Conservation (phyloP, 1,140 invertebrate species). For the Notospermus geniculatus region DNA sequence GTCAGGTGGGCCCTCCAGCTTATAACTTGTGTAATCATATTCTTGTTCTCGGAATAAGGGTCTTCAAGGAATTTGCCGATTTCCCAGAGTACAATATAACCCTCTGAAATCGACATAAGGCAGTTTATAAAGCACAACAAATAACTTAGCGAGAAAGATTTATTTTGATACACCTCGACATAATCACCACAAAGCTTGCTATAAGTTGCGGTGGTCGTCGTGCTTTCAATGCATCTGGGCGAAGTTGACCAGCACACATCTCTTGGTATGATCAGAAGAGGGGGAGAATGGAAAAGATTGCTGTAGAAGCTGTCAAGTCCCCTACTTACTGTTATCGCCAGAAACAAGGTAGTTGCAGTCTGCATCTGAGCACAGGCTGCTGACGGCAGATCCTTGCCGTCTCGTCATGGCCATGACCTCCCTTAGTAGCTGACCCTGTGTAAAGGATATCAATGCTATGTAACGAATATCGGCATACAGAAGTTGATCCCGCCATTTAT, state of each 20-base stretch:
- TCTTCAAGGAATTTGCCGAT: conserved; percentile 44
- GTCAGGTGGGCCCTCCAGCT: conserved; percentile 49
- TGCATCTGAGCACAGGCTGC: conserved; percentile 40
- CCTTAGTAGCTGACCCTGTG: conserved; percentile 40
- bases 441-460: not conserved
- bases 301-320: no score
- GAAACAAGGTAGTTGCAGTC: conserved; percentile 45
- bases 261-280: no score
- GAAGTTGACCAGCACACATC: no score
- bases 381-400: conserved; percentile 39
- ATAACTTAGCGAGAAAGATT: no score
- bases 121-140: no score
- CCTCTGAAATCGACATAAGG: conserved; percentile 34
- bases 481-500: conserved; percentile 31
- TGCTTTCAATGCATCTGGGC: no score
- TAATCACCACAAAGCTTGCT: no score
- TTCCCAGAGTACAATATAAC: conserved; percentile 50
- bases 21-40: conserved; percentile 41
- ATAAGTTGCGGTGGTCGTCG: no score
- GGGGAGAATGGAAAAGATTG: no score
- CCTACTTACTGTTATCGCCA: conserved; percentile 46
- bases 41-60: conserved; percentile 27
- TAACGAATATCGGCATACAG: conserved; percentile 20
- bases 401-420: conserved; percentile 41
- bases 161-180: no score